phyloP scores from a whole-genome alignment of 1,140 invertebrate genomes.

The Drosophila pachea region DNA sequence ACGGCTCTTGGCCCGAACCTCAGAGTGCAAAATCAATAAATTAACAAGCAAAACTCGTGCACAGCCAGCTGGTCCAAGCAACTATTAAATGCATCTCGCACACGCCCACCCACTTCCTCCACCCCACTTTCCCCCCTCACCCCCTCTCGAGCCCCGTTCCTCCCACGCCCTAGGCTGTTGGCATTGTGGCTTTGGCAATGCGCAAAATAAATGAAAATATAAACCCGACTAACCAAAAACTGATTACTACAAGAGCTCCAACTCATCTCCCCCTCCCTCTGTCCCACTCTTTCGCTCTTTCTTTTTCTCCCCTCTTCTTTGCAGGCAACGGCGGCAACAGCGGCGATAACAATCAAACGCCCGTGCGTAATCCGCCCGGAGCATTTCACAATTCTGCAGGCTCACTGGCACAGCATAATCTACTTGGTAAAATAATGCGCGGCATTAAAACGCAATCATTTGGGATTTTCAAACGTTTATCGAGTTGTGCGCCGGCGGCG shows the following conservation, averaged over 20 bases:
- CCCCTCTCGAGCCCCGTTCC: background rate
- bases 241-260: conserved; percentile 60
- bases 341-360: conserved; percentile 78
- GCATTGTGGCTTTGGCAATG: conserved; percentile 53
- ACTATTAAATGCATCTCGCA: conserved; percentile 62
- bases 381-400: conserved; percentile 79
- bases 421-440: conserved; percentile 78
- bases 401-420: conserved; percentile 78
- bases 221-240: conserved; percentile 73
- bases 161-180: conserved; percentile 35
- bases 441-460: conserved; percentile 79
- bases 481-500: conserved; percentile 68
- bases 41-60: conserved; percentile 23
- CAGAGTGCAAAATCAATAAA: conserved; percentile 48
- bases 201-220: conserved; percentile 74
- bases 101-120: conserved; percentile 44
- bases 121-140: conserved; percentile 20
- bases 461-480: conserved; percentile 79
- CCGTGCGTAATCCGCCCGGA: conserved; percentile 79
- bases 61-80: background rate
- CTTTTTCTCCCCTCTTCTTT: conserved; percentile 1
- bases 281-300: background rate
- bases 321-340: conserved; percentile 70
- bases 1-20: conserved; percentile 22
- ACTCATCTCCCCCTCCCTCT: background rate